Conservation (phyloP, 2,113 vertebrate genomes). For the Barbus barbus region DNA sequence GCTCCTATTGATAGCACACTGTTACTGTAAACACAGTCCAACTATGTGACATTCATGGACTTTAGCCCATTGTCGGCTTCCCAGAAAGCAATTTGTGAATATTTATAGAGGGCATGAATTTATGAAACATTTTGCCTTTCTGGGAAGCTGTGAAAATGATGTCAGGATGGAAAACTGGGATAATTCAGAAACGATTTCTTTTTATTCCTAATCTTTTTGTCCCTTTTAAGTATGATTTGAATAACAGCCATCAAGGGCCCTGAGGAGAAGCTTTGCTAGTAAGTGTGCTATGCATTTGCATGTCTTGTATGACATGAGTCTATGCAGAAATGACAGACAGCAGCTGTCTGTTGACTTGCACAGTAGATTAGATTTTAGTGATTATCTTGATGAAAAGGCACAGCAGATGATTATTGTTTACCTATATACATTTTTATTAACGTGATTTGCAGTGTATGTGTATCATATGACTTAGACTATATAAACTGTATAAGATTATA, state of each 20-base stretch:
- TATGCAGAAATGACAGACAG: constrained; percentile 22
- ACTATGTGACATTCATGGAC: neutral
- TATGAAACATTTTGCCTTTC: neutral
- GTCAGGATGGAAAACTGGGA: neutral
- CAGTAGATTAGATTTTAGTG: neutral
- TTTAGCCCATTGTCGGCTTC: neutral
- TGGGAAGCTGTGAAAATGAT: neutral
- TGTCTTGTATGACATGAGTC: constrained; percentile 14
- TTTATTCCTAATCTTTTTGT: neutral
- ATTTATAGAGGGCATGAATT: neutral
- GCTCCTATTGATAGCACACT: neutral
- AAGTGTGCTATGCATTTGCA: constrained; percentile 26
- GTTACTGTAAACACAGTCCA: neutral
- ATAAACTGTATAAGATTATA: neutral
- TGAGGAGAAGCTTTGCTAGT: neutral
- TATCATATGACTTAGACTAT: neutral
- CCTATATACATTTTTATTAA: neutral
- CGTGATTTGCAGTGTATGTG: neutral
- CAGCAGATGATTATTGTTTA: neutral
- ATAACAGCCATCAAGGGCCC: neutral
- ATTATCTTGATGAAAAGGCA: neutral
- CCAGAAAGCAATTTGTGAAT: neutral
- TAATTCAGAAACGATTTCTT: neutral
- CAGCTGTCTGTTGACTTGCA: neutral
- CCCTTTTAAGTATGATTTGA: neutral